Evolutionary conservation across 1,140 invertebrate genomes (phyloP), one percentile per base, ranked within the genome.

Genomic region (Drosophila nikananu): DNA sequence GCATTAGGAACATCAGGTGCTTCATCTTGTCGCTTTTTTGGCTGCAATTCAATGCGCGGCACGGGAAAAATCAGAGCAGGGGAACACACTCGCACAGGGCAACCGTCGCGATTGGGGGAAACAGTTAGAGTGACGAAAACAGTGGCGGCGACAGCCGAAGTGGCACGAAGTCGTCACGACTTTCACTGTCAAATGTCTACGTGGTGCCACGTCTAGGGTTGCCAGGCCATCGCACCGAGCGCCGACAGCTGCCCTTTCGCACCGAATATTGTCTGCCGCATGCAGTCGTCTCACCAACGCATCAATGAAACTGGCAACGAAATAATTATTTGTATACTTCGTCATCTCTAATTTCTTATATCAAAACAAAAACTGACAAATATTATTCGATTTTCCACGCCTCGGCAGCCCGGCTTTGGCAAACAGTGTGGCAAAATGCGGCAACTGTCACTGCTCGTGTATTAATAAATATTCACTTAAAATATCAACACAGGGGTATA

Each of bases 1-100:
- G 83, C 57, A 94, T 80, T 35, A 96, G 92, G 72, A 95, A 86
- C 71, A 94, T 92, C 49, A 95, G 93, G 72, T 94, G 94, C 84
- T 93, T 95, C 95, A 95, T 96, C 72, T 68, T 72, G 71, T 68
- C 35, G 58, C 54, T 64, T 42, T 41, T 35, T 52, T n/a, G 30
- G 57, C 35, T 41, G 55, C 49, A 64, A 64, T 55, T 48, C 60
- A 62, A 46, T 60, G 23, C 57, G 57, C 75, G 67, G 68, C 66
- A 54, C 64, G 54, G 55, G 74, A 27, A 57, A 60, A 64, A 60
- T 72, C 48, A 27, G 35, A 55, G 30, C 49, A 42, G 49, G 44
- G 30, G 37, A 51, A 42, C 49, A 79, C 54, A 67, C 41, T 59
- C 46, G 52, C 61, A 46, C 67, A 49, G 55, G 61, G 51, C 70